Conservation (phyloP, 2,797 vertebrate species). For the Artibeus lituratus region DNA sequence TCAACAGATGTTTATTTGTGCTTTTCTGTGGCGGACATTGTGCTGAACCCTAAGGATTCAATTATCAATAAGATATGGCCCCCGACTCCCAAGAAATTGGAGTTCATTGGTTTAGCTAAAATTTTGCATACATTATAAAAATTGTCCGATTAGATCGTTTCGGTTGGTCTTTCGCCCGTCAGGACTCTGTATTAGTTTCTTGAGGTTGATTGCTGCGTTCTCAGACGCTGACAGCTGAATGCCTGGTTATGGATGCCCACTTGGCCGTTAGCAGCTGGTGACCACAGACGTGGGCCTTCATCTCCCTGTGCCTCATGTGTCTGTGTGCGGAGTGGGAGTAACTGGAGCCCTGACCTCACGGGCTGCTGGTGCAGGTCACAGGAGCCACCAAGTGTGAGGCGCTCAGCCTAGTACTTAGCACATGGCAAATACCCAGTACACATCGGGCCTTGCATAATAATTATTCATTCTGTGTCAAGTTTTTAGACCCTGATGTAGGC, state of each 20-base stretch:
- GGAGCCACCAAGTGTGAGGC: neutral
- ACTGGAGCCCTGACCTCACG: neutral
- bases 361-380: neutral
- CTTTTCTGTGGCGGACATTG: neutral
- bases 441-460: neutral
- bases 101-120: conserved; percentile 16
- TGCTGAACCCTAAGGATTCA: neutral
- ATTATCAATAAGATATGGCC: neutral
- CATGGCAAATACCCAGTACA: neutral
- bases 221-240: neutral
- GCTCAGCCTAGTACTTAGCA: neutral
- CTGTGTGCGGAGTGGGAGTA: neutral
- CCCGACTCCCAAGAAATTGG: neutral
- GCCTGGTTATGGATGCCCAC: neutral
- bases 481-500: neutral
- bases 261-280: neutral
- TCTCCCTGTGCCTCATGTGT: neutral
- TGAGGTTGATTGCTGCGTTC: neutral
- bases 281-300: neutral
- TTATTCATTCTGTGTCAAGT: neutral
- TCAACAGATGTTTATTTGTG: neutral
- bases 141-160: neutral
- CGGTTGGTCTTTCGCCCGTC: neutral
- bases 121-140: neutral
- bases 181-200: neutral